Conservation (phyloP, 2,888 invertebrate genomes). For the Nemotelus pantherinus region DNA sequence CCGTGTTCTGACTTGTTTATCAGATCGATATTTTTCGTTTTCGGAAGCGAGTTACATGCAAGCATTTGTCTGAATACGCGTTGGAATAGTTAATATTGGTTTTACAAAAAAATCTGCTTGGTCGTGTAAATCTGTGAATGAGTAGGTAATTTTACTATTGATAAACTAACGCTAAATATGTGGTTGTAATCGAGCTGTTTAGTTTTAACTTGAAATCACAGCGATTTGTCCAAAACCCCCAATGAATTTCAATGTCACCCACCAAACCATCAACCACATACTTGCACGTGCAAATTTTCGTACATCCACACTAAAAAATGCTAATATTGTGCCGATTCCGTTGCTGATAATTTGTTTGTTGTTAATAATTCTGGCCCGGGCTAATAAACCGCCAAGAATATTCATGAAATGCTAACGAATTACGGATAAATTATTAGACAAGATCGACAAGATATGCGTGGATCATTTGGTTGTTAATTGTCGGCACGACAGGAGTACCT, state of each 20-base stretch:
- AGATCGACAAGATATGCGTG: conserved; percentile 1
- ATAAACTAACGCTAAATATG: no score
- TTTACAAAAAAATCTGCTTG: no score
- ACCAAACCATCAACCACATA: no score
- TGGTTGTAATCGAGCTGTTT: no score
- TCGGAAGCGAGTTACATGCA: neutral
- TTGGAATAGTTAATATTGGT: no score
- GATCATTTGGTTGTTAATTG: neutral
- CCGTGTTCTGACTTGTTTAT: neutral
- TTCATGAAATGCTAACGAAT: conserved; percentile 39
- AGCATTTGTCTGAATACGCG: neutral
- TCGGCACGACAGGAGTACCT: no score
- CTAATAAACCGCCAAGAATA: conserved; percentile 18
- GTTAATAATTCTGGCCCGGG: conserved; percentile 23
- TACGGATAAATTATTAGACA: conserved; percentile 9
- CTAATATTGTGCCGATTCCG: conserved; percentile 6
- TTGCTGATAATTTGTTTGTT: conserved; percentile 41
- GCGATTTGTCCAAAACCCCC: no score
- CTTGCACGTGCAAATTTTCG: no score
- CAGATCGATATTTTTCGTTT: neutral
- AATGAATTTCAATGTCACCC: no score
- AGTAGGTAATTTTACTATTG: no score
- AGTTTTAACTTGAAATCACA: no score
- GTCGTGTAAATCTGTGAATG: no score
- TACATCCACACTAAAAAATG: neutral